Base-by-base conservation (phyloP, 2,888 invertebrate genomes). In the Meloe dianella region DNA sequence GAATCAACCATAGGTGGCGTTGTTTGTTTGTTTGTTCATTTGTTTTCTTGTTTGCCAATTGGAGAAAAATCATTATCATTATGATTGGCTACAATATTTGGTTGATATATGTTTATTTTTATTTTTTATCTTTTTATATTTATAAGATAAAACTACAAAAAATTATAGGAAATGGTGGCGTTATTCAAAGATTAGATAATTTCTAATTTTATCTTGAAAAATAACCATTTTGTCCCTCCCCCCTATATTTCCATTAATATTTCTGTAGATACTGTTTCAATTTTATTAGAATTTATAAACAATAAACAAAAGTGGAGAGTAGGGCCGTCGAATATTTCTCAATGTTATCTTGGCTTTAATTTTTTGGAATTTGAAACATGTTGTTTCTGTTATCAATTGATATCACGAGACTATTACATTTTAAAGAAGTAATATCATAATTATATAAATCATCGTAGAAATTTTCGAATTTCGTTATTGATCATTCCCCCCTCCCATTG, bases 21-120 rank as follows among this genome's bases (percentile, higher is more conserved):
- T 54, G 54, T 54, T 54, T 54, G 24, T 24, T 24, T 54, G 24
- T 54, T 54, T 54, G 54, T 54, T 22, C 47, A 22, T 51, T 54
- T 47, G 20, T 47, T 47, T 41, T n/a, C 17, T 41, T 41, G 38
- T n/a, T 41, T 47, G 17, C 20, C 47, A 20, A 47, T 47, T 24
- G 54, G 24, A 17, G 24, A 3, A 54, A 14, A 54, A 12, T 14
- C 20, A 22, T 54, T 24, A 54, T 54, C 54, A 54, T 54, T 51
- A 10, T 51, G 47, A 51, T 51, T 51, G 47, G 22, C 22, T 22
- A 2, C 8, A 51, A 51, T 51, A 10, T 41, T 41, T 41, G n/a
- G 41, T 35, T 35, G 14, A 41, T 41, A 17, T 35, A 17, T 4
- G 10, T 5, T 22, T 2, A 51, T 10, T 51, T 51, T 51, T 51